Percentiles rank a stretch among this genome's conserved stretches.
These are phyloP conservation scores for Drosophila macrospina DNA, from an alignment of 2,888 invertebrate species.

Conservation along the genomic window DNA sequence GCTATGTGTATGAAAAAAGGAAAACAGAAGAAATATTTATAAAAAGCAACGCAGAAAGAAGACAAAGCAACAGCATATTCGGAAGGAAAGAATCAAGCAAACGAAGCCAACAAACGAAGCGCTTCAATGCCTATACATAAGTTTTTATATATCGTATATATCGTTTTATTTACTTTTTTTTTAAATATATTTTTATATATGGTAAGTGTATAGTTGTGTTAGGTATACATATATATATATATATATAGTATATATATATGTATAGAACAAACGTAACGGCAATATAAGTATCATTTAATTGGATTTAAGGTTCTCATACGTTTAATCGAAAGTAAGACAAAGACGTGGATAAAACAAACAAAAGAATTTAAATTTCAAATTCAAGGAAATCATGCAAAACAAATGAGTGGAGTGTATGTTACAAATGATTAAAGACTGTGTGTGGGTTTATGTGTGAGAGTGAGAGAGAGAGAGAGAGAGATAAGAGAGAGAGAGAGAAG, in stretches of 20 bases:
- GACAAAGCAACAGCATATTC: conserved; percentile 50
- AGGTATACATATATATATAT: conserved; percentile 10
- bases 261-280: conserved; percentile 33
- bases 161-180: too few species aligned
- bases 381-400: conserved; percentile 40
- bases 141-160: conserved; percentile 30
- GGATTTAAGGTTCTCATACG: not conserved
- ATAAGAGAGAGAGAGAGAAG: conserved; percentile 20
- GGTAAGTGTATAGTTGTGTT: conserved; percentile 8
- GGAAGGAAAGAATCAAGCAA: conserved; percentile 39
- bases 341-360: conserved; percentile 3
- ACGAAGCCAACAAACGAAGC: conserved; percentile 52
- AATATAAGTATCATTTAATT: conserved; percentile 13
- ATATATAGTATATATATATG: conserved; percentile 4
- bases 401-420: conserved; percentile 24
- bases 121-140: conserved; percentile 43
- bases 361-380: conserved; percentile 14
- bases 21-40: conserved; percentile 26
- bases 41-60: conserved; percentile 26
- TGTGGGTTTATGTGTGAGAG: conserved; percentile 15
- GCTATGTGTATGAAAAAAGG: conserved; percentile 34
- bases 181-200: conserved; percentile 1
- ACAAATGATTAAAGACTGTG: conserved; percentile 23
- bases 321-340: conserved; percentile 11
- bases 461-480: conserved; percentile 11